Evolutionary conservation across 2,113 vertebrate genomes (phyloP), one percentile per base, ranked within the genome.

Genomic region (Elanoides forficatus): DNA sequence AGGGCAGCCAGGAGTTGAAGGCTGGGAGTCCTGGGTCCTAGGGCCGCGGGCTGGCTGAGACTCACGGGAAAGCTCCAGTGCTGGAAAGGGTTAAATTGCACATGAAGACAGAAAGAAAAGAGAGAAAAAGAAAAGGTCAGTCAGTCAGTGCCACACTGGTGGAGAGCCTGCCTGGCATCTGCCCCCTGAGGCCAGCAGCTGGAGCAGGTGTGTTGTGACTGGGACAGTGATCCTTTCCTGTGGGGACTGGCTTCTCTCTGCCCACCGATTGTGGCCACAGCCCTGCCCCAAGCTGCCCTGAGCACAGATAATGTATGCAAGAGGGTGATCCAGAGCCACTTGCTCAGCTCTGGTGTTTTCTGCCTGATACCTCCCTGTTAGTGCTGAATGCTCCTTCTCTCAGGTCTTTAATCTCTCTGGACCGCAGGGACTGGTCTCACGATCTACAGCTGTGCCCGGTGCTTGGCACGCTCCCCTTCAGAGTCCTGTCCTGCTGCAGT

Each of bases 1-100:
- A 94, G 55, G 88, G 93, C 80, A 92, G 91, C 85, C 80, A 75
- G 94, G 90, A 93, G 58, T 3, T 52, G 60, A 87, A 92, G 76
- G 86, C 81, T 90, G 80, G 53, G 65, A 92, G 43, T 26, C 3
- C 36, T 34, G 68, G 42, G n/a, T 86, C 75, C 45, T 36, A 58
- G 85, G 88, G 94, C 76, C 86, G 90, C 1, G 0, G 90, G 86
- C 81, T 92, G 94, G 68, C 62, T 83, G 58, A 58, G 70, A 18
- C 81, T 97, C 94, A 97, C 0, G 60, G 93, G 26, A 90, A 93
- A 76, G 87, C 70, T 88, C 89, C 32, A 3, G 93, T 3, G 40
- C 97, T 98, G 95, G 86, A 93, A 91, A 93, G 73, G 48, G 40
- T 91, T 92, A 92, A 94, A 96, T 86, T 66, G 56, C 58, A 82